Evolutionary conservation across 2,113 vertebrate species (phyloP).

Genomic region (Hystrix cristata): DNA sequence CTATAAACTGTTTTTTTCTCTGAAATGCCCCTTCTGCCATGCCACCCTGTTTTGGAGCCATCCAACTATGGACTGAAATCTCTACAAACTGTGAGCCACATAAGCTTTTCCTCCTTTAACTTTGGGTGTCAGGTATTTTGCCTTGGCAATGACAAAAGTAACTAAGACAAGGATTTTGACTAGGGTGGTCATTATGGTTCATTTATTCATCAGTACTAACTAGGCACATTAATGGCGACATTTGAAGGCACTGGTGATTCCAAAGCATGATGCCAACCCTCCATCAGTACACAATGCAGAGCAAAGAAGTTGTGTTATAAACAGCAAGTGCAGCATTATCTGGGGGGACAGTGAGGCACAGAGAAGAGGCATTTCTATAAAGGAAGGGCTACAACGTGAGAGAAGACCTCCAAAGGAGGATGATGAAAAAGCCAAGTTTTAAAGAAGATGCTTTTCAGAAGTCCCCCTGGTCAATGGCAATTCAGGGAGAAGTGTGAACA

Average conservation of each 20-base stretch:
- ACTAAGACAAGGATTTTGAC: neutral
- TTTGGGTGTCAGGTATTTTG: no score
- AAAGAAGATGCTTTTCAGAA: neutral
- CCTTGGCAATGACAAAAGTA: no score
- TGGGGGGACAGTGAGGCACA: neutral
- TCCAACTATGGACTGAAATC: no score
- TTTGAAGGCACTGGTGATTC: neutral
- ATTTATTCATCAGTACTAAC: constrained; percentile 34
- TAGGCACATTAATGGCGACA: neutral
- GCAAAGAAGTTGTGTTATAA: neutral
- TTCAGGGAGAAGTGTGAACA: neutral
- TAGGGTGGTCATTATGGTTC: neutral
- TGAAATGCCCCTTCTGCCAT: no score
- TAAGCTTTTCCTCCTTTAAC: no score
- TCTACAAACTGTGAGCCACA: no score
- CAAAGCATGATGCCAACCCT: neutral
- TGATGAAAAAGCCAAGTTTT: neutral
- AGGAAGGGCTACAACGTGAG: neutral
- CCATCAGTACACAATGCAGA: neutral
- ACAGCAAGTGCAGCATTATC: neutral
- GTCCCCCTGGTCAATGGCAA: neutral
- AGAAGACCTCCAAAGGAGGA: neutral
- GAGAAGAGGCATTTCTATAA: neutral
- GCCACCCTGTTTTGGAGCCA: no score
- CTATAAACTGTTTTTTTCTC: no score